These are phyloP conservation scores for Tinamus guttatus DNA, from an alignment of 2,113 vertebrate genomes.

Conservation along the genomic window DNA sequence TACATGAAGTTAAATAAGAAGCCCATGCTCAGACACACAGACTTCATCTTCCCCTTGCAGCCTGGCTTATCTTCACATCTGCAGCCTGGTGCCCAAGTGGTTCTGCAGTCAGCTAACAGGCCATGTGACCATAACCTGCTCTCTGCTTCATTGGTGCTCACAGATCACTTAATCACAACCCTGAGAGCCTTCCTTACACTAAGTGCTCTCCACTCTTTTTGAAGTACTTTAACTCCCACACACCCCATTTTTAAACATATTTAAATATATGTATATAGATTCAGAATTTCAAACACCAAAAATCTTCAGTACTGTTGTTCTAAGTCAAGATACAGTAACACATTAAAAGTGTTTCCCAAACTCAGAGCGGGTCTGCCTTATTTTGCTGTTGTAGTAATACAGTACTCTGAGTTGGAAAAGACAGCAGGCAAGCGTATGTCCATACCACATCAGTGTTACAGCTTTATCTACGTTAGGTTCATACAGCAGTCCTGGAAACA, in stretches of 20 bases:
- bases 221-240: not conserved
- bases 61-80: not conserved
- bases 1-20: no score
- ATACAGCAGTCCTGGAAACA: rapidly evolving
- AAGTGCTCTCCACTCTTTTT: not conserved
- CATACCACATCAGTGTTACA: not conserved
- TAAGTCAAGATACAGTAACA: rapidly evolving
- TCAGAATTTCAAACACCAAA: not conserved
- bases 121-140: not conserved
- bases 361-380: rapidly evolving
- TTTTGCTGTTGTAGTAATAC: not conserved
- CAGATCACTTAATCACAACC: not conserved
- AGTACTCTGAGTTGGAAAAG: no score
- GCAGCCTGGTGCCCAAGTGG: not conserved
- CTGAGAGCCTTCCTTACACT: not conserved
- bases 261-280: not conserved
- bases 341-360: not conserved
- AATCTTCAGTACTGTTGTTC: not conserved
- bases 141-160: not conserved
- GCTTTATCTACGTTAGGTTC: rapidly evolving
- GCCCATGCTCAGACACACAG: rapidly evolving
- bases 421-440: not conserved
- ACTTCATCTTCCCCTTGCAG: not conserved
- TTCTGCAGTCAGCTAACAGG: not conserved
- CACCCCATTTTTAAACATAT: not conserved